Percentiles rank a stretch among this genome's conserved stretches.
Evolutionary conservation across 2,888 invertebrate genomes (phyloP).

Genomic region (Bellardia pandia): DNA sequence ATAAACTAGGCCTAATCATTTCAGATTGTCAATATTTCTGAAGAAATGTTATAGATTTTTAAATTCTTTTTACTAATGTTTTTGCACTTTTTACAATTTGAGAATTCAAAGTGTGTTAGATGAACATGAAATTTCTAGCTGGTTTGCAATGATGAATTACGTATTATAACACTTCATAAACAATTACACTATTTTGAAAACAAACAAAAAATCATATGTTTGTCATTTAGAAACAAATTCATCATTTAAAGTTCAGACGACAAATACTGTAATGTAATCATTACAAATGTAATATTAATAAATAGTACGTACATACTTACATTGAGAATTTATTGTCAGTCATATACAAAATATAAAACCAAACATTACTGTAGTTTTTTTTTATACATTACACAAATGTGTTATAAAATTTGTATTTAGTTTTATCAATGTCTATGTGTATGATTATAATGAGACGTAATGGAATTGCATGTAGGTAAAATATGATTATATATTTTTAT

Average conservation of each 20-base stretch:
- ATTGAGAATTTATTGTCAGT: neutral
- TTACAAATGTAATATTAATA: conserved; percentile 3
- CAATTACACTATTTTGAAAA: neutral
- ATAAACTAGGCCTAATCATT: too few relatives aligned
- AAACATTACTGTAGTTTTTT: neutral
- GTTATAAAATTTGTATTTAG: neutral
- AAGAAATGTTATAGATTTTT: too few relatives aligned
- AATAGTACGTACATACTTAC: neutral
- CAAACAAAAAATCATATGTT: neutral
- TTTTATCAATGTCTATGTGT: neutral
- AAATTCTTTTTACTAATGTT: too few relatives aligned
- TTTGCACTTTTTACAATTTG: too few relatives aligned
- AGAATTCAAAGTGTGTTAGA: too few relatives aligned
- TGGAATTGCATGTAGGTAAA: neutral
- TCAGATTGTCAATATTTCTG: too few relatives aligned
- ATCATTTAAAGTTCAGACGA: conserved; percentile 7
- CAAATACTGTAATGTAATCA: neutral
- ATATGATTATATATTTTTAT: neutral
- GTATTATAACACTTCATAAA: neutral
- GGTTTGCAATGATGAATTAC: neutral
- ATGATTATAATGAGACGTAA: neutral
- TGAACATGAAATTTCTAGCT: too few relatives aligned
- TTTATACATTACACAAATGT: neutral
- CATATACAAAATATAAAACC: neutral
- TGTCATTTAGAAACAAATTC: neutral